These are phyloP conservation scores for Trichogramma pretiosum DNA, from an alignment of 1,140 invertebrate species.

Conservation along the genomic window DNA sequence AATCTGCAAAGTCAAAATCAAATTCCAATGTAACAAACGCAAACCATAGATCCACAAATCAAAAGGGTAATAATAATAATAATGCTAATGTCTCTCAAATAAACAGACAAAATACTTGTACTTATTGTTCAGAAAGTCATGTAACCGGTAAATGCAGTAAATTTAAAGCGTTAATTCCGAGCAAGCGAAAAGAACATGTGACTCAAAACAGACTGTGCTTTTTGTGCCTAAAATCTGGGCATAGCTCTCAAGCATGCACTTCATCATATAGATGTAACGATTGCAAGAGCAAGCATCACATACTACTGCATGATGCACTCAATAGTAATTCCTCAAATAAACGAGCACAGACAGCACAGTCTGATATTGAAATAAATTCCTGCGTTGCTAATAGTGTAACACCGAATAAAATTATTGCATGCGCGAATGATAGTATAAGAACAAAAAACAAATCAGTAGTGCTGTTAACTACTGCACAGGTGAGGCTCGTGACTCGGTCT, in stretches of 20 bases:
- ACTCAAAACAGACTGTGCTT: neutral
- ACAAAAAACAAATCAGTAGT: neutral
- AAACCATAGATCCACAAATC: neutral
- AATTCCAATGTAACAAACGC: neutral
- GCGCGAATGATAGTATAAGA: neutral
- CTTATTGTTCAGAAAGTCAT: neutral
- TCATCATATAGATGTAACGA: neutral
- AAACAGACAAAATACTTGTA: neutral
- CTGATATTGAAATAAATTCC: neutral
- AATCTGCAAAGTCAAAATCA: neutral
- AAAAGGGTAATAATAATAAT: neutral
- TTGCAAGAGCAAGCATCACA: neutral
- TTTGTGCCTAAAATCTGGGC: neutral
- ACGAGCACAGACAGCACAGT: neutral
- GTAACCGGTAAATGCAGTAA: neutral
- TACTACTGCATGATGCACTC: neutral
- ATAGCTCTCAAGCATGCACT: neutral
- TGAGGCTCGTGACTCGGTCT: neutral
- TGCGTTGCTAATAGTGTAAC: neutral
- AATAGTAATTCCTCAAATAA: neutral
- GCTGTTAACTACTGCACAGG: neutral
- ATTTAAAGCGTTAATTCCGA: neutral
- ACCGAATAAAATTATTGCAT: too few species aligned
- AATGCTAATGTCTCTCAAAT: neutral
- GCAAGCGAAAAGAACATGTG: neutral